Percentiles rank a stretch among this genome's conserved stretches.
phyloP scores from a whole-genome alignment of 2,888 invertebrate species.

The Acrobasis repandana region DNA sequence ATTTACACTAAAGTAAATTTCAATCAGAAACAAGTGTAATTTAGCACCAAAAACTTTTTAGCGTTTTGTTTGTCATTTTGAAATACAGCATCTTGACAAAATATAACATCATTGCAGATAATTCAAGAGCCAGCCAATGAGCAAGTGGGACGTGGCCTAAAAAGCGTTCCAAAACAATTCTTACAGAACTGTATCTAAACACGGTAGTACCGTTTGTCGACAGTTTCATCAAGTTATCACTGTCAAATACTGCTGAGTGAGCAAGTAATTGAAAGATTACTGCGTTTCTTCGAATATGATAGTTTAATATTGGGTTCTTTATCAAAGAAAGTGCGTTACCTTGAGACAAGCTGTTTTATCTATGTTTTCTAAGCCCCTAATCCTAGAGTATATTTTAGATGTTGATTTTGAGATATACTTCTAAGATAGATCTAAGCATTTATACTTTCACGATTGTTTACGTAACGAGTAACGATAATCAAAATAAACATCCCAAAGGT shows the following conservation, averaged over 20 bases:
- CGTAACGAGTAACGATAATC: too few species aligned
- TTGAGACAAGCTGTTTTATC: neutral
- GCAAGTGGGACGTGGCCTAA: conserved; percentile 16
- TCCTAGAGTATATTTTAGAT: too few species aligned
- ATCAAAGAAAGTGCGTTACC: neutral
- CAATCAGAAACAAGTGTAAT: too few species aligned
- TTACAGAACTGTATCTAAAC: conserved; percentile 12
- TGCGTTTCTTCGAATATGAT: neutral
- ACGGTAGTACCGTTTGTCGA: conserved; percentile 14
- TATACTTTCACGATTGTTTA: too few species aligned
- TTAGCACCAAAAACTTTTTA: too few species aligned
- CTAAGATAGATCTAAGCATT: too few species aligned
- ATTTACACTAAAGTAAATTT: too few species aligned
- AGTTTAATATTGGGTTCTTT: neutral
- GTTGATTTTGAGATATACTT: too few species aligned
- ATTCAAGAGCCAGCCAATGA: conserved; percentile 16
- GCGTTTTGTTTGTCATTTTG: too few species aligned
- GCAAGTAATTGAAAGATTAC: neutral
- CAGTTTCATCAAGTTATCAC: conserved; percentile 5
- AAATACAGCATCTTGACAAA: too few species aligned
- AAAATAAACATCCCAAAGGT: neutral
- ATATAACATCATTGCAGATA: neutral
- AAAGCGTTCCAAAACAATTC: conserved; percentile 7
- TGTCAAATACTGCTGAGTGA: neutral
- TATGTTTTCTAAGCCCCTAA: too few species aligned